Base-by-base conservation (phyloP, 2,888 invertebrate genomes). In the Microctonus aethiopoides region DNA sequence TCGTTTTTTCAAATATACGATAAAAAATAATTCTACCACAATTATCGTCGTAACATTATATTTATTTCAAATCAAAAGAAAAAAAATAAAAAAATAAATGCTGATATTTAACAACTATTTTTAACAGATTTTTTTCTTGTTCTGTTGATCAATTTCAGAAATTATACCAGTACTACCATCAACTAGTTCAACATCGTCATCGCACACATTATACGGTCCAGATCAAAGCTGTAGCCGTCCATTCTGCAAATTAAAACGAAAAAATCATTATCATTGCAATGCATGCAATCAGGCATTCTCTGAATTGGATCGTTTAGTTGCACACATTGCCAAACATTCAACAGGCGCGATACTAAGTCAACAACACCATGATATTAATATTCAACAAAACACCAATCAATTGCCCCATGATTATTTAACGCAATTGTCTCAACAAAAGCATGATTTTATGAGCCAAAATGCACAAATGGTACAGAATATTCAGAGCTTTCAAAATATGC, bases 241-340 rank as follows among this genome's bases (percentile, higher is more conserved):
- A 4, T 94, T 94, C 84, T 94, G 94, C 86, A 94, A 94, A 83
- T 88, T 94, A 76, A 94, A 94, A 84, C 89, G 92, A 72, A 92
- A 92, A 80, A 91, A 92, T 75, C 94, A 94, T 81, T 93, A 92
- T 81, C 94, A 95, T 82, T 94, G 94, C 86, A 91, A 92, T 81
- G 90, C 92, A 61, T 94, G 94, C 87, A 93, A 93, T 84, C 94
- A 94, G 86, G 93, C 93, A 0, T 93, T 93, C 83, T 92, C 93
- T n/a, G 92, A 93, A 78, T 86, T 92, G 64, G 91, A 92, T 69
- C 89, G 92, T 67, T 86, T 94, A 56, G 89, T 91, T 32, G 89
- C 91, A 0, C 94, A 94, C 86, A 90, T 93, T 39, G 89, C 91
- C 16, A 93, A 93, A 81, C 94, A 94, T 83, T 91, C 89, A 77